phyloP scores from a whole-genome alignment of 2,888 invertebrate genomes.

The Spisula subtruncata region DNA sequence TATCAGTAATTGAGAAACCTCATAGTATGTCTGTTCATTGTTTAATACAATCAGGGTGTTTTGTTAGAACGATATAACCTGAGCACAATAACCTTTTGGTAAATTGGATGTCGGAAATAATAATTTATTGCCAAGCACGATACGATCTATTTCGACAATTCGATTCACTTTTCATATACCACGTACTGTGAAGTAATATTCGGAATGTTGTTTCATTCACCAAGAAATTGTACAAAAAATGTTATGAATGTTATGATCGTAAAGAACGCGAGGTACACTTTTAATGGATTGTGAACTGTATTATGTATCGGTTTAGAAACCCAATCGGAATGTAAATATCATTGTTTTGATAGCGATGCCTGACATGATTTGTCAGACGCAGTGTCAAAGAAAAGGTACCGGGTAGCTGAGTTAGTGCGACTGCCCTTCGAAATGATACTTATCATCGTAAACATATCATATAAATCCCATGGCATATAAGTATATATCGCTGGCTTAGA shows the following conservation, averaged over 20 bases:
- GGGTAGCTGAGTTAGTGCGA: not conserved
- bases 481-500: too few species aligned
- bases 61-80: not conserved
- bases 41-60: not conserved
- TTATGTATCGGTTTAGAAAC: not conserved
- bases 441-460: not conserved
- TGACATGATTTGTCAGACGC: not conserved
- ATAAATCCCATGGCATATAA: not conserved
- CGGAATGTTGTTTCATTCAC: not conserved
- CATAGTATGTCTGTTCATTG: not conserved
- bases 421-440: not conserved
- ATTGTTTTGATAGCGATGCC: not conserved
- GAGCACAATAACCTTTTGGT: not conserved
- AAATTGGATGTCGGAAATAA: not conserved
- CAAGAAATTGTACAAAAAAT: not conserved
- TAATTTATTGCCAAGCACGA: not conserved
- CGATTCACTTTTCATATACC: not conserved
- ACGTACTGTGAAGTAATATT: not conserved
- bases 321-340: not conserved
- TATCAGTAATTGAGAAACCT: not conserved
- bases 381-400: not conserved
- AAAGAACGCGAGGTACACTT: too few species aligned
- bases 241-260: not conserved
- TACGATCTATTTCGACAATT: too few species aligned
- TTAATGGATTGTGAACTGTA: not conserved